Evolutionary conservation across 1,140 invertebrate species (phyloP), one percentile per base, ranked within the genome.

Genomic region (Colletes gigas): DNA sequence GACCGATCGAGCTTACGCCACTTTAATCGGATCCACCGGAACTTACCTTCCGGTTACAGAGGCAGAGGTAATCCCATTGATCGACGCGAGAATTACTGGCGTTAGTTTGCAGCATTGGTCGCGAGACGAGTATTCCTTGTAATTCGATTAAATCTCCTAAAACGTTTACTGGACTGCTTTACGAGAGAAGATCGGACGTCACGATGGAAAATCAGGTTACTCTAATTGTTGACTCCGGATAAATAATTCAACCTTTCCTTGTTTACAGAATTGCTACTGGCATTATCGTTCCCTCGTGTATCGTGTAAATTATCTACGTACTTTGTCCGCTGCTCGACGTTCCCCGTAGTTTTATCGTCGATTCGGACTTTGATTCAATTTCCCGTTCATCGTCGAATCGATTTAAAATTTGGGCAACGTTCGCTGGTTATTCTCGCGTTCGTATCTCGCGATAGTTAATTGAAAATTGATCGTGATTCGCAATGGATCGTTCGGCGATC

Each of bases 31-130:
- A 81, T 76, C 59, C 30, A 50, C 60, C 9, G 74, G 55, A 41
- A 71, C 73, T 72, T 44, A 73, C 57, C 83, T 85, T 83, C 76
- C 67, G 66, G 71, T 71, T 76, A 76, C 54, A 41, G 70, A 70
- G 41, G n/a, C 52, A 21, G 21, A 21, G 71, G 57, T 80, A 83
- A 81, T 84, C 77, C 41, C 72, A 68, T 84, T 73, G 77, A 74
- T 67, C 68, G 71, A 52, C 41, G 66, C 71, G 44, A 73, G 75
- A 30, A 54, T 67, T 30, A 65, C n/a, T 15, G n/a, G 70, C 41
- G 59, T 83, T 84, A 80, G 69, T 80, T 83, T 84, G 80, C 55
- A 69, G 54, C 30, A 21, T 57, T 73, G 76, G 66, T 75, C 72
- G 73, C 62, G 47, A n/a, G 59, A 39, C 52, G 50, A 21, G 69